phyloP scores from a whole-genome alignment of 2,113 vertebrate genomes.

The Corvus moneduloides region DNA sequence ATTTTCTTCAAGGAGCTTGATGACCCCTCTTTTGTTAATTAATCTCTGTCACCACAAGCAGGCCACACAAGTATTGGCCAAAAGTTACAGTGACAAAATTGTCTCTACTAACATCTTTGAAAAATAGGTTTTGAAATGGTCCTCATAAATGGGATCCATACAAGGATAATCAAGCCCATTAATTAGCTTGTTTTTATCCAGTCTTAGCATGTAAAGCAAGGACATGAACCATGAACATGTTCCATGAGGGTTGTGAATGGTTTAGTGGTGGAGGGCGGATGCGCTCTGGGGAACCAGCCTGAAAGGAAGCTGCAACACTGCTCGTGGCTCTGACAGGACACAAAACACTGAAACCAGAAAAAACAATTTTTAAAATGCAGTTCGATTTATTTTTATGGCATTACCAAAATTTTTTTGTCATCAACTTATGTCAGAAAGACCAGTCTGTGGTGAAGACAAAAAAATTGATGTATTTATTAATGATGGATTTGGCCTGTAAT shows the following conservation, averaged over 20 bases:
- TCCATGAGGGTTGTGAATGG: rapidly evolving
- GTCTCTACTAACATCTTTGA: not conserved
- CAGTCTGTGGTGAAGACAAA: slow-evolving; percentile 3
- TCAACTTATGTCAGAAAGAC: slow-evolving; percentile 43
- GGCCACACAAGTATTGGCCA: rapidly evolving
- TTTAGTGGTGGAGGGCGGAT: not conserved
- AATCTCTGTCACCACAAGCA: not conserved
- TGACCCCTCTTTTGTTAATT: not conserved
- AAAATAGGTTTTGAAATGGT: not conserved
- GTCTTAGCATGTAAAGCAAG: not conserved
- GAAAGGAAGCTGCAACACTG: not conserved
- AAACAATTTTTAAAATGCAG: not conserved
- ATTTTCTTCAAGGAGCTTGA: not conserved
- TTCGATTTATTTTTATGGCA: not conserved
- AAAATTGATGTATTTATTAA: slow-evolving; percentile 28
- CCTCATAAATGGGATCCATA: not conserved
- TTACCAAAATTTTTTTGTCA: not conserved
- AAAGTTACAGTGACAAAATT: not conserved
- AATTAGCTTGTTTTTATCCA: not conserved
- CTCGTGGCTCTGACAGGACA: not conserved
- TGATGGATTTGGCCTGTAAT: not conserved
- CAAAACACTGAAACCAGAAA: rapidly evolving
- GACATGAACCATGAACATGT: not conserved
- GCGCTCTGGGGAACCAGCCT: not conserved
- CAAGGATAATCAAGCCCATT: not conserved